Evolutionary conservation across 2,113 vertebrate species (phyloP).

Genomic region (Barbus barbus): DNA sequence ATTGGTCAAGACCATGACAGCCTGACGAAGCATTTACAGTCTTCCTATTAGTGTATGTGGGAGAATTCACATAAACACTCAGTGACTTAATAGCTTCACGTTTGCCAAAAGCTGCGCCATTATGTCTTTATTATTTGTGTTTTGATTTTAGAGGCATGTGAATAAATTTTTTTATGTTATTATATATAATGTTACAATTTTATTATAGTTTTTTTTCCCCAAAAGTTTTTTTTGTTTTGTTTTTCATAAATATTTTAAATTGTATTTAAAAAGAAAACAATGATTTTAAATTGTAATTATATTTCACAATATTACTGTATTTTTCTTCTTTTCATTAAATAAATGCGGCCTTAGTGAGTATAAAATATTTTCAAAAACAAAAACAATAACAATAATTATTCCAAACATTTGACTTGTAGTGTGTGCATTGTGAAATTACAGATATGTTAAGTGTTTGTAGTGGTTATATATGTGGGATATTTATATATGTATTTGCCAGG

Average conservation of each 20-base stretch:
- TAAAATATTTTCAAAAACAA: not conserved
- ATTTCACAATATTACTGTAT: not conserved
- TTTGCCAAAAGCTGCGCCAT: not conserved
- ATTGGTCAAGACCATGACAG: not conserved
- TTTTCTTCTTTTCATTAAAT: no score
- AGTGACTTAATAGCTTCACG: not conserved
- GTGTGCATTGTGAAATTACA: no score
- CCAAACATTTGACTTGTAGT: no score
- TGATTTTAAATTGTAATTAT: no score
- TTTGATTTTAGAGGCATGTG: not conserved
- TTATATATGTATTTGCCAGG: not conserved
- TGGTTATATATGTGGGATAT: not conserved
- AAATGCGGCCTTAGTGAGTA: not conserved
- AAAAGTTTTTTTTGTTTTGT: no score
- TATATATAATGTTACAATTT: not conserved
- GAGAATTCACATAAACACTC: conserved; percentile 4
- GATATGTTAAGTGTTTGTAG: not conserved
- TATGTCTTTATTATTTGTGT: not conserved
- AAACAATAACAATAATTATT: no score
- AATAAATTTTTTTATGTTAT: not conserved
- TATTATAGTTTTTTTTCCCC: not conserved
- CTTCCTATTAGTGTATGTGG: conserved; percentile 14
- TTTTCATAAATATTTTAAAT: no score
- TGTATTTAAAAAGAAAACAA: no score
- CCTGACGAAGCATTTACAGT: conserved; percentile 31